Conservation (phyloP, 2,113 vertebrate genomes). For the Cebus imitator region DNA sequence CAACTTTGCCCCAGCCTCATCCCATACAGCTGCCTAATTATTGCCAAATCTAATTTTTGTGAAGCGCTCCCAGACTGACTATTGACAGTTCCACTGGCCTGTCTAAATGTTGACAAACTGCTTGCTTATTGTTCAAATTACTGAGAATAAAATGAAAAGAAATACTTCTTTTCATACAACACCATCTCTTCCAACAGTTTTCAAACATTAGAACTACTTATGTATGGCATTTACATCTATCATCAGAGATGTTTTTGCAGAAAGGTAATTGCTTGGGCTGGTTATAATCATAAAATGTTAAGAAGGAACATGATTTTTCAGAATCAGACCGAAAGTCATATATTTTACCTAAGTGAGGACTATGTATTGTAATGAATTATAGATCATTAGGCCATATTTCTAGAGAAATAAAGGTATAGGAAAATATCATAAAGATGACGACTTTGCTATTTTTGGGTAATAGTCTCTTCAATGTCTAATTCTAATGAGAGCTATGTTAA, state of each 20-base stretch:
- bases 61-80: not conserved
- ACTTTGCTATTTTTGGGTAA: not conserved
- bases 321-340: not conserved
- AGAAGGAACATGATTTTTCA: not conserved
- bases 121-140: not conserved
- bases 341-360: not conserved
- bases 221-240: not conserved
- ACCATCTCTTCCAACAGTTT: not conserved
- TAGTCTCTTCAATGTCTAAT: not conserved
- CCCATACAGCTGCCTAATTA: not conserved
- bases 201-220: not conserved
- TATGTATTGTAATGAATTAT: not conserved
- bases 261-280: not conserved
- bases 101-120: not conserved
- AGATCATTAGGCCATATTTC: not conserved
- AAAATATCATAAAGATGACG: not conserved
- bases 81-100: not conserved
- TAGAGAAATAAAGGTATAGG: not conserved
- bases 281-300: not conserved
- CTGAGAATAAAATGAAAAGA: not conserved
- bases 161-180: not conserved
- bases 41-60: not conserved
- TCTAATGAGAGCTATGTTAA: not conserved
- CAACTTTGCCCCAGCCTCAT: not conserved
- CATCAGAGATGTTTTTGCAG: not conserved